Base-by-base conservation (phyloP, 2,113 vertebrate genomes). In the Shinisaurus crocodilurus region DNA sequence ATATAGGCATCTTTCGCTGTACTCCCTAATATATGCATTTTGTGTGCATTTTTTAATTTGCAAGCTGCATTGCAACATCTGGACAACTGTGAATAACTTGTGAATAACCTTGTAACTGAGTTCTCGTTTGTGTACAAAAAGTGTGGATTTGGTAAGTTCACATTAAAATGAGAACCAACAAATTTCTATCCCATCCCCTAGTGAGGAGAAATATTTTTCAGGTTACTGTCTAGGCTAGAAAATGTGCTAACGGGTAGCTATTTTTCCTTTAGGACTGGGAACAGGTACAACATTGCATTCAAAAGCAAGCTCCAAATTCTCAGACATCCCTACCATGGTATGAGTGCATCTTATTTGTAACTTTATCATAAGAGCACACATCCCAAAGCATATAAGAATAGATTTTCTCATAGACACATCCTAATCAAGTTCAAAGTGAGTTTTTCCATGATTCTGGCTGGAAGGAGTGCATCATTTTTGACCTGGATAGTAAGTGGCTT, bases 241-340 rank as follows among this genome's bases (percentile, higher is more conserved):
- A 81, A 85, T 95, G 67, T 88, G 89, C 86, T 91, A 1, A 40
- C 20, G 18, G 32, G 50, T 23, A 13, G 18, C 27, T 25, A 32
- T 72, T 67, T 54, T 54, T 89, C 10, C 45, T 45, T 90, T 91
- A 94, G 91, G 93, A 91, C 91, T 82, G 85, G 92, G 85, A 89
- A 85, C 90, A 95, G 88, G 84, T 82, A 76, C 88, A 89, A 69
- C 63, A n/a, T 67, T 87, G 43, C 79, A 92, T 79, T 65, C 88
- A 32, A 29, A 93, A 94, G 40, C 82, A 87, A 72, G 86, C 54
- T 15, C 25, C 93, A 95, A 92, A 91, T 91, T 27, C 20, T 65
- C 74, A 74, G 43, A 60, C 63, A 40, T 1, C 32, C 13, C 20
- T 57, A 65, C n/a, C 79, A 40, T 50, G 72, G 57, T 37, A 40